Percentiles rank a stretch among this genome's conserved stretches.
Evolutionary conservation across 2,797 vertebrate species (phyloP).

Genomic region (Hypotaenidia okinawae): DNA sequence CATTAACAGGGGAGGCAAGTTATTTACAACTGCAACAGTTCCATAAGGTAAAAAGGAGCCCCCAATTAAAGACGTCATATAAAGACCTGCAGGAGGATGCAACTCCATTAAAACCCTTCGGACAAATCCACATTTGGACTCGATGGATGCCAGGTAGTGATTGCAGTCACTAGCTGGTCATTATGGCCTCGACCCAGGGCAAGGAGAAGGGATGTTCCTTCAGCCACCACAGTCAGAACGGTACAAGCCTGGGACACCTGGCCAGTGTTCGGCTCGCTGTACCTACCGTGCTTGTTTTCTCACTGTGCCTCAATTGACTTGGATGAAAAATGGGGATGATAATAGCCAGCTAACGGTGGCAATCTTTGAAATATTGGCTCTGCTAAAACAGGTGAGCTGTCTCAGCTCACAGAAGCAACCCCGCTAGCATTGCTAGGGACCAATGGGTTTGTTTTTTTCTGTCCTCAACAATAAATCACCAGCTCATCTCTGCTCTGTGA

Average conservation of each 20-base stretch:
- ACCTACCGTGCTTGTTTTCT: background rate
- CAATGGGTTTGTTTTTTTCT: background rate
- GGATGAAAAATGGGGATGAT: background rate
- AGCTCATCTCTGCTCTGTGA: background rate
- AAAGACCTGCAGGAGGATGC: background rate
- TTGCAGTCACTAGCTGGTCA: background rate
- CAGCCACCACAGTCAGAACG: background rate
- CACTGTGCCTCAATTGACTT: background rate
- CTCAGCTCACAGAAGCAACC: background rate
- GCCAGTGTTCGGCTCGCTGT: background rate
- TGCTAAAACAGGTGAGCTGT: conserved; percentile 33
- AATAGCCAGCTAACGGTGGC: conserved; percentile 22
- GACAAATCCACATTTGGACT: background rate
- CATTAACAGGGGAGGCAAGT: conserved; percentile 57
- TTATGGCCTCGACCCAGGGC: background rate
- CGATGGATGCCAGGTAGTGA: background rate
- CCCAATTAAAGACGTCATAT: conserved; percentile 34
- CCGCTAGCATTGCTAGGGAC: background rate
- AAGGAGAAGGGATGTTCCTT: conserved; percentile 1
- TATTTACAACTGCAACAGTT: conserved; percentile 8
- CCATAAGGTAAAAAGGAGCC: conserved; percentile 39
- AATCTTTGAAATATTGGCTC: conserved; percentile 28
- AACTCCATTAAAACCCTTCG: conserved; percentile 11
- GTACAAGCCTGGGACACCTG: background rate
- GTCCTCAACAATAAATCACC: background rate